Evolutionary conservation across 2,113 vertebrate species (phyloP).

Genomic region (Micromys minutus): DNA sequence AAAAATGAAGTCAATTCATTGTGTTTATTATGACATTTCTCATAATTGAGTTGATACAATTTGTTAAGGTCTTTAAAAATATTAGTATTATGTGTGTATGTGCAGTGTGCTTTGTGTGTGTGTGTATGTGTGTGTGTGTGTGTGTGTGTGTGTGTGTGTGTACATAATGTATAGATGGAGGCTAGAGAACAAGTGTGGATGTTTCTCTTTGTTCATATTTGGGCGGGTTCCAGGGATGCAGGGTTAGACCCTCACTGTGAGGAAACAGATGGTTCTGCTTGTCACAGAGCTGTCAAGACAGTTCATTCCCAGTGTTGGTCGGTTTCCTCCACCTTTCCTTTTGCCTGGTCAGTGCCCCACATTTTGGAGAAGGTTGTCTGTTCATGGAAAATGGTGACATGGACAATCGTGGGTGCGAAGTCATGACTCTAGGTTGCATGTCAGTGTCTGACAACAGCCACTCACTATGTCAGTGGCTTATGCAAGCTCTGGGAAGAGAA

Average conservation of each 20-base stretch:
- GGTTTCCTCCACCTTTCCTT: background rate
- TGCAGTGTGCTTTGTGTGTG: too few relatives aligned
- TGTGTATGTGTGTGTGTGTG: too few relatives aligned
- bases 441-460: background rate
- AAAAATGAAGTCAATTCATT: background rate
- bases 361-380: background rate
- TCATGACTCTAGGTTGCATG: background rate
- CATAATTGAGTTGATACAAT: background rate
- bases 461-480: constrained; percentile 10
- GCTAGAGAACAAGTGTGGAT: background rate
- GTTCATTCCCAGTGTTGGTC: background rate
- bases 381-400: constrained; percentile 15
- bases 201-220: background rate
- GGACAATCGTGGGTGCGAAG: background rate
- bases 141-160: background rate
- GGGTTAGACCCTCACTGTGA: background rate
- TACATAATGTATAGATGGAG: too few relatives aligned
- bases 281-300: background rate
- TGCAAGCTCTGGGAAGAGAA: background rate
- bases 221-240: background rate
- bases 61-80: background rate
- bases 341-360: background rate
- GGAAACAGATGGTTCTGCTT: background rate
- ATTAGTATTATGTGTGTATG: background rate
- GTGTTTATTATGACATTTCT: background rate